Base-by-base conservation (phyloP, 2,888 invertebrate genomes). In the Drosophila quasianomalipes region DNA sequence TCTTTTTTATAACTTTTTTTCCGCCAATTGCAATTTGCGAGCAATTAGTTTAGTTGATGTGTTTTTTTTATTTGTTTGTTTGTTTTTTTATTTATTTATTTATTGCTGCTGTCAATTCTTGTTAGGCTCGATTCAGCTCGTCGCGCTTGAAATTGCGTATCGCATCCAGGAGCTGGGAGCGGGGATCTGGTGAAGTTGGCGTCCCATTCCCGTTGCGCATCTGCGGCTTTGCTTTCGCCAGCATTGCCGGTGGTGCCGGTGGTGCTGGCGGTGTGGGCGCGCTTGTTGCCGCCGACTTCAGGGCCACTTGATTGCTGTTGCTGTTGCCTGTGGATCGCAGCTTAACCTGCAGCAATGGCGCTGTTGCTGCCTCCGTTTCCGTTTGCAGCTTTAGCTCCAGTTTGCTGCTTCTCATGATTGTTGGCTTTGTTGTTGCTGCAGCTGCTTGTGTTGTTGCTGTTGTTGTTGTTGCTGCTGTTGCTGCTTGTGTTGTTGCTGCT, bases 111-210 rank as follows among this genome's bases (percentile, higher is more conserved):
- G 7, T 47, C 16, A 47, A 26, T 47, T 41, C 2, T 30, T 0
- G 6, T 33, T 70, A 92, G 59, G 87, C 76, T 31, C 88, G 85
- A 57, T 93, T 93, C 16, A 94, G 85, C 55, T 90, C 88, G 10
- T 92, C 90, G 3, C 90, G 91, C 67, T 96, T 96, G 77, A 96
- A 97, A 91, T 94, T 95, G 76, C 96, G 94, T 86, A 97, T 97
- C 26, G 96, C 96, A 59, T 95, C 95, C 92, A 97, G 93, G 39
- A 97, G 93, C 84, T 95, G 95, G 81, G 96, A 95, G 54, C 96
- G 94, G 0, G 96, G 94, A 92, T 96, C 96, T 3, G 86, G 66
- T 22, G 80, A 30, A 7, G 71, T 76, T 37, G 77, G 81, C 33
- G 82, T 76, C 4, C 66, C 37, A 26, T 78, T 70, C 26, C 77